Evolutionary conservation across 2,113 vertebrate species (phyloP), one percentile per base, ranked within the genome.

Genomic region (Aphyosemion australe): DNA sequence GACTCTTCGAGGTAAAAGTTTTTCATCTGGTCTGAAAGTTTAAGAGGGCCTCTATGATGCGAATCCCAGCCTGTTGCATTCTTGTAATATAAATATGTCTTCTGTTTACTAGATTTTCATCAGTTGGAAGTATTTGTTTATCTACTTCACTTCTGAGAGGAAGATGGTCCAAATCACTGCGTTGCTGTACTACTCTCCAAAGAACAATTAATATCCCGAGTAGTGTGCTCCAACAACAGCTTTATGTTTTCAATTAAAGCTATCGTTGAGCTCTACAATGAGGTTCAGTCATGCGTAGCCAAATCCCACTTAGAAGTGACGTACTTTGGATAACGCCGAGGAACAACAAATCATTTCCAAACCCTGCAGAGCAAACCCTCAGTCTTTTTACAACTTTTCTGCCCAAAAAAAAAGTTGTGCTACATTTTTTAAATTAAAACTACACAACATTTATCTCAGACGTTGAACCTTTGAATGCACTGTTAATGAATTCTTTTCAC

Each of bases 401-500:
- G 15, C 6, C 45, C 8, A 47, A 47, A 47, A 46, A 14, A 54
- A 12, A 4, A n/a, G n/a, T n/a, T n/a, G n/a, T n/a, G n/a, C n/a
- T n/a, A n/a, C n/a, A n/a, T n/a, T n/a, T n/a, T n/a, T n/a, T n/a
- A n/a, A n/a, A n/a, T n/a, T n/a, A n/a, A n/a, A n/a, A n/a, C n/a
- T n/a, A n/a, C n/a, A n/a, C n/a, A n/a, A n/a, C n/a, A n/a, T n/a
- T n/a, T n/a, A n/a, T n/a, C n/a, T n/a, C n/a, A n/a, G n/a, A n/a
- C n/a, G n/a, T n/a, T n/a, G n/a, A n/a, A n/a, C n/a, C n/a, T n/a
- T n/a, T n/a, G n/a, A n/a, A n/a, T n/a, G n/a, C n/a, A n/a, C n/a
- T 8, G 5, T 68, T 49, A 10, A 61, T 64, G 46, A 16, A 19
- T 59, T 61, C 58, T 73, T 65, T 49, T 18, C 11, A 31, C 55